These are phyloP conservation scores for Lepus townsendii DNA, from an alignment of 2,797 vertebrate species.

Conservation along the genomic window DNA sequence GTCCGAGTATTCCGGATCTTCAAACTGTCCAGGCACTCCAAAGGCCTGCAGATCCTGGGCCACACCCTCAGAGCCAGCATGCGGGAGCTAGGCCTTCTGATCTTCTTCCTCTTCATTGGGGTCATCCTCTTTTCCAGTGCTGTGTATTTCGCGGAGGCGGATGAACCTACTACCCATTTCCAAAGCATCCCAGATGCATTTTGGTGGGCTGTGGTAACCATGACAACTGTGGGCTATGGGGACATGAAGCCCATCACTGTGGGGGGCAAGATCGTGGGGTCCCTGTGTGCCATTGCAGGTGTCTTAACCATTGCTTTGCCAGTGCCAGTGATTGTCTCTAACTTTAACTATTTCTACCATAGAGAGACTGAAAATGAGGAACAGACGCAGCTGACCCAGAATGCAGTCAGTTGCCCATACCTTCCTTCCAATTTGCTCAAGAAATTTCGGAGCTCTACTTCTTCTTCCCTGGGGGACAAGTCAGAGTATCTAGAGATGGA, in stretches of 20 bases:
- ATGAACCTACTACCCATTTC: conserved; percentile 98
- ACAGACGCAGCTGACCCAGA: conserved; percentile 93
- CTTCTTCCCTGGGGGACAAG: conserved; percentile 97
- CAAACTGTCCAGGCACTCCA: conserved; percentile 98
- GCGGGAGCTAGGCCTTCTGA: conserved; percentile 98
- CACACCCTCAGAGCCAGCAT: conserved; percentile 98
- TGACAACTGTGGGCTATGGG: conserved; percentile 99
- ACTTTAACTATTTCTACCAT: conserved; percentile 99
- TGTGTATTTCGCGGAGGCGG: conserved; percentile 98
- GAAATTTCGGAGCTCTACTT: conserved; percentile 95
- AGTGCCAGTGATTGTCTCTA: conserved; percentile 99
- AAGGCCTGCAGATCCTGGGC: conserved; percentile 98
- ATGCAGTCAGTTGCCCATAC: conserved; percentile 92
- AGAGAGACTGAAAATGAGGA: conserved; percentile 98
- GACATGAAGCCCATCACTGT: conserved; percentile 99
- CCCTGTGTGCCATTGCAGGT: conserved; percentile 98
- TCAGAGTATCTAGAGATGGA: conserved; percentile 99
- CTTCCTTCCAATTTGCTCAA: conserved; percentile 95
- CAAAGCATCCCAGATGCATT: conserved; percentile 99
- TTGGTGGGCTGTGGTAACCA: conserved; percentile 99
- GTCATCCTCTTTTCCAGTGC: conserved; percentile 99
- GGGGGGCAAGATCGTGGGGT: conserved; percentile 99
- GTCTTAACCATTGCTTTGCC: conserved; percentile 99
- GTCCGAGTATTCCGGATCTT: conserved; percentile 99
- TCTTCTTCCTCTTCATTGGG: conserved; percentile 99